phyloP scores from a whole-genome alignment of 2,797 vertebrate genomes.

The Enteromius fasciolatus region DNA sequence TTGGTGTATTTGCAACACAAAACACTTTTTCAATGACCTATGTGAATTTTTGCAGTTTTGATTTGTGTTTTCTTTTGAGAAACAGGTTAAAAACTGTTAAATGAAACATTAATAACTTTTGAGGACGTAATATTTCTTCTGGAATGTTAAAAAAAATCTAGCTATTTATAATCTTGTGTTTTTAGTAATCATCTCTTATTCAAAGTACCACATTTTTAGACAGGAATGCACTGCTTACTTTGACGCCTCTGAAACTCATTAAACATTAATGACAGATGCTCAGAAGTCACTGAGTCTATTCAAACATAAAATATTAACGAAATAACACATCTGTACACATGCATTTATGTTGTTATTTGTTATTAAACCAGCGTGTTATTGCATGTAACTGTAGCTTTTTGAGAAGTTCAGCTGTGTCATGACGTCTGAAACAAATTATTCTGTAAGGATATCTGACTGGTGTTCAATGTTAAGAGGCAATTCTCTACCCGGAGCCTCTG shows the following conservation, averaged over 20 bases:
- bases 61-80: not conserved
- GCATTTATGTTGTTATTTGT: not conserved
- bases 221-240: not conserved
- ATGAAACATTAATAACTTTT: not conserved
- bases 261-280: not conserved
- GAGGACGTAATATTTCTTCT: not conserved
- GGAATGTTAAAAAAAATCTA: not conserved
- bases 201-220: not conserved
- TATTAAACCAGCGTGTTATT: not conserved
- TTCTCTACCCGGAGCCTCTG: not conserved
- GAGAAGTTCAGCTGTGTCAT: not conserved
- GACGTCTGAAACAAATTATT: not conserved
- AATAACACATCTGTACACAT: not conserved
- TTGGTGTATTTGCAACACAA: not conserved
- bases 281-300: not conserved
- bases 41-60: not conserved
- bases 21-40: not conserved
- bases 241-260: not conserved
- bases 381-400: not conserved
- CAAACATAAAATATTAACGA: not conserved
- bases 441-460: slow-evolving; percentile 6
- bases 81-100: not conserved
- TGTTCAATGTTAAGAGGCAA: not conserved
- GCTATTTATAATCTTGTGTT: not conserved
- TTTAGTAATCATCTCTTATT: not conserved